Evolutionary conservation across 2,113 vertebrate species (phyloP).

Genomic region (Catagonus wagneri): DNA sequence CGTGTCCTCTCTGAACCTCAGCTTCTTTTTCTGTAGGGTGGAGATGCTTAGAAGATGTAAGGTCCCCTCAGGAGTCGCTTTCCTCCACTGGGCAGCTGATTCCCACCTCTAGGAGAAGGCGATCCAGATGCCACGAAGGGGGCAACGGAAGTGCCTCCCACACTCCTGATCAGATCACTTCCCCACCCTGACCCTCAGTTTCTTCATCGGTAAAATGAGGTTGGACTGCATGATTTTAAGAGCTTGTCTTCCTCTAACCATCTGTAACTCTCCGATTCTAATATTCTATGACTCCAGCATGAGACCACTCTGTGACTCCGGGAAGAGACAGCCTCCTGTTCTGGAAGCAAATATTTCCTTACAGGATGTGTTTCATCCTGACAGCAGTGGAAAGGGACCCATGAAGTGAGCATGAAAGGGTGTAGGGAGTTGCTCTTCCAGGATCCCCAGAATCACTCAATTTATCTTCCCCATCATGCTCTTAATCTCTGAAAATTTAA

Average conservation of each 20-base stretch:
- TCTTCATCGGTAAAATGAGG: background rate
- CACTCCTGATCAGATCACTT: background rate
- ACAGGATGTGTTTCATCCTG: background rate
- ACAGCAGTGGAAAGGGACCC: background rate
- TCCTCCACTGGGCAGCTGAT: background rate
- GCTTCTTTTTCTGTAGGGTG: background rate
- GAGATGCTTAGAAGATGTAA: background rate
- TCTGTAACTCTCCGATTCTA: background rate
- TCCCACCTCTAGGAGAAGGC: background rate
- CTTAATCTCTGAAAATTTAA: conserved; percentile 69
- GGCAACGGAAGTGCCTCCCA: background rate
- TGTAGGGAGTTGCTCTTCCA: background rate
- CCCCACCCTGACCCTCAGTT: background rate
- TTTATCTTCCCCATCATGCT: conserved; percentile 52
- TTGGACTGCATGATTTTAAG: background rate
- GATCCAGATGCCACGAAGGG: background rate
- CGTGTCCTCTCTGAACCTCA: background rate
- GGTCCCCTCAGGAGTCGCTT: background rate
- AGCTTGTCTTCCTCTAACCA: background rate
- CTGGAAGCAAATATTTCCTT: background rate
- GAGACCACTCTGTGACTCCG: background rate
- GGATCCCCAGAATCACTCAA: background rate
- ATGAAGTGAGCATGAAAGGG: background rate
- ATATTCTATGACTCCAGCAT: background rate
- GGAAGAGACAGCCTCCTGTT: background rate